Base-by-base conservation (phyloP, 2,888 invertebrate species). In the Drosophila colorata region DNA sequence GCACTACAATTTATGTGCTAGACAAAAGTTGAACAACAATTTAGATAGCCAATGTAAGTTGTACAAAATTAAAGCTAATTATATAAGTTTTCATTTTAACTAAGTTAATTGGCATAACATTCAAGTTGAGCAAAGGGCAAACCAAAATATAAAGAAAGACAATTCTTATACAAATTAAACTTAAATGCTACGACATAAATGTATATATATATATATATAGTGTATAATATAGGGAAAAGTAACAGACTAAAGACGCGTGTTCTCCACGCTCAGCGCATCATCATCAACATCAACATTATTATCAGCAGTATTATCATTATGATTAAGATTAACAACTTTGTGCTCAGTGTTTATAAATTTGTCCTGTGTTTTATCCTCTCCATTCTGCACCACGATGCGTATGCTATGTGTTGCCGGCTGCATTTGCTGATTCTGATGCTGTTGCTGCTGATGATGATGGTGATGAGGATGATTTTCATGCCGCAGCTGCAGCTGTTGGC, bases 241-340 rank as follows among this genome's bases (percentile, higher is more conserved):
- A 57, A 41, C 35, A 60, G 84, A 85, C 79, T 90, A 91, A 70
- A 91, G 90, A 60, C 91, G 90, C 86, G 90, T 90, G 78, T 90
- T 91, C 89, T 92, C 90, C 81, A 91, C 92, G 74, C 92, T 91
- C 59, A 87, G 85, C 78, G 90, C 91, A 77, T 91, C 91, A 56
- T 90, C 90, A 57, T 83, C 78, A 44, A 66, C 69, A 40, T 72
- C 37, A 48, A 56, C 38, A 56, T n/a, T 8, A 31, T 40, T 38
- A 51, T 43, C 35, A 51, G 43, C 40, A 35, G 5, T 14, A 5
- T 41, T 9, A 56, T 82, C 77, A 65, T 57, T 63, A 35, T 33
- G 37, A 38, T 41, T 55, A 59, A 40, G 47, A 40, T 38, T 59
- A 25, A 44, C 52, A 41, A 51, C 23, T 52, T 49, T 53, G 28